Conservation (phyloP, 2,797 vertebrate genomes). For the Otus scops region DNA sequence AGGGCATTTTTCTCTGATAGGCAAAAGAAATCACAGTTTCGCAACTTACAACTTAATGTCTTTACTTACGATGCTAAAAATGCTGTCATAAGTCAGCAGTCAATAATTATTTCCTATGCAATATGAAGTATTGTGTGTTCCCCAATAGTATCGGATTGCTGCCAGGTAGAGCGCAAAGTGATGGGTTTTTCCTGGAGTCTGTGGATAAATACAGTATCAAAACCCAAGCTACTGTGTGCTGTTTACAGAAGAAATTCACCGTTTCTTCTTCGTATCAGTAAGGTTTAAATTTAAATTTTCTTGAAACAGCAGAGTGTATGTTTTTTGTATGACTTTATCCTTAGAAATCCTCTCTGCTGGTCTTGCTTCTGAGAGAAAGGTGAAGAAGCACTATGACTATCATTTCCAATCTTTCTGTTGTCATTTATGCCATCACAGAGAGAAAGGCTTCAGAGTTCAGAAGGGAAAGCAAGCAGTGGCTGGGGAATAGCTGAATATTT, state of each 20-base stretch:
- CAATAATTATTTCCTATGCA: background rate
- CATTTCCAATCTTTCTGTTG: background rate
- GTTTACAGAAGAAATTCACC: background rate
- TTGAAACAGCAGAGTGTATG: background rate
- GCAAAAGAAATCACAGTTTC: background rate
- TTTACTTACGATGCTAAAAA: background rate
- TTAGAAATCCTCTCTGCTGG: background rate
- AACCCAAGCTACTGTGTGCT: background rate
- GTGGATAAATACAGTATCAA: background rate
- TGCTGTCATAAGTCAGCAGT: background rate
- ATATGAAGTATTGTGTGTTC: background rate
- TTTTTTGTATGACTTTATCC: background rate
- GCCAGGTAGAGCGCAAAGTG: background rate
- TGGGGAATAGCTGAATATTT: conserved; percentile 40
- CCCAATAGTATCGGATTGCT: background rate
- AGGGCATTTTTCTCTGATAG: background rate
- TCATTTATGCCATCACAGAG: background rate
- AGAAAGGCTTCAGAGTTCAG: background rate
- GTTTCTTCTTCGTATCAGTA: background rate
- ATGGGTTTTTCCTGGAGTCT: background rate
- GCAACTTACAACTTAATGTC: background rate
- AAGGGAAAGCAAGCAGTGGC: background rate
- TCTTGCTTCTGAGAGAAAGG: background rate
- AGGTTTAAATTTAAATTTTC: background rate
- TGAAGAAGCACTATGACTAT: background rate